A percentile compares a stretch with the other conserved stretches of the same genome.
Conservation (phyloP, 2,888 invertebrate genomes). For the Baronia brevicornis region DNA sequence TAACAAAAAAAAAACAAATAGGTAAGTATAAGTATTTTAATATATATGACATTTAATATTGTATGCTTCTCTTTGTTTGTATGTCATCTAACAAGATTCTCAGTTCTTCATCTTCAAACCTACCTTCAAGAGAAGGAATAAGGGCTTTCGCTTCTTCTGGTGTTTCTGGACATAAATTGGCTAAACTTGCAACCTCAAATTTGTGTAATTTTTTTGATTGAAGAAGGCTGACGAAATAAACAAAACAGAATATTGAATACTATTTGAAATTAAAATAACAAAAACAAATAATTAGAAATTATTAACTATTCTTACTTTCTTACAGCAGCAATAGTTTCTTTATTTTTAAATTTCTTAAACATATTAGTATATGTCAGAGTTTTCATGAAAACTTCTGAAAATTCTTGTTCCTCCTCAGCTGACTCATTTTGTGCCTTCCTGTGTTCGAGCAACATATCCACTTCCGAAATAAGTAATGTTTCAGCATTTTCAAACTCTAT, state of each 20-base stretch:
- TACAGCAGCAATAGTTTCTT: constrained; percentile 97
- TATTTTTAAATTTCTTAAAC: constrained; percentile 98
- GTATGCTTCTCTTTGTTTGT: constrained; percentile 98
- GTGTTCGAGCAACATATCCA: constrained; percentile 96
- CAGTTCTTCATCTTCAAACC: constrained; percentile 99
- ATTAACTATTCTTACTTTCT: constrained; percentile 81
- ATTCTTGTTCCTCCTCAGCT: constrained; percentile 98
- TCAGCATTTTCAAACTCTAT: constrained; percentile 99
- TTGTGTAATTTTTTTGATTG: constrained; percentile 97
- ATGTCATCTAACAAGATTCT: constrained; percentile 97
- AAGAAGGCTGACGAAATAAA: constrained; percentile 79
- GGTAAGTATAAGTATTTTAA: too few relatives aligned
- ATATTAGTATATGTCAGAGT: constrained; percentile 96
- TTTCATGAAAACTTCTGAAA: constrained; percentile 99
- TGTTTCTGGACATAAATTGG: constrained; percentile 98
- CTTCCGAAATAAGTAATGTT: constrained; percentile 96
- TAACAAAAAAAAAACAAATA: too few relatives aligned
- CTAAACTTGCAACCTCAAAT: constrained; percentile 97
- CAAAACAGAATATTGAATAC: constrained; percentile 4
- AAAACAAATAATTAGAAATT: not conserved
- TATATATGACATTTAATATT: constrained; percentile 82
- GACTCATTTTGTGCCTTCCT: constrained; percentile 98
- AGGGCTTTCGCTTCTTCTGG: constrained; percentile 98
- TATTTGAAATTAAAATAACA: not conserved
- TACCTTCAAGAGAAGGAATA: constrained; percentile 96